These are phyloP conservation scores for Pseudococcus jackbeardsleyi DNA, from an alignment of 2,888 invertebrate genomes.

Conservation along the genomic window DNA sequence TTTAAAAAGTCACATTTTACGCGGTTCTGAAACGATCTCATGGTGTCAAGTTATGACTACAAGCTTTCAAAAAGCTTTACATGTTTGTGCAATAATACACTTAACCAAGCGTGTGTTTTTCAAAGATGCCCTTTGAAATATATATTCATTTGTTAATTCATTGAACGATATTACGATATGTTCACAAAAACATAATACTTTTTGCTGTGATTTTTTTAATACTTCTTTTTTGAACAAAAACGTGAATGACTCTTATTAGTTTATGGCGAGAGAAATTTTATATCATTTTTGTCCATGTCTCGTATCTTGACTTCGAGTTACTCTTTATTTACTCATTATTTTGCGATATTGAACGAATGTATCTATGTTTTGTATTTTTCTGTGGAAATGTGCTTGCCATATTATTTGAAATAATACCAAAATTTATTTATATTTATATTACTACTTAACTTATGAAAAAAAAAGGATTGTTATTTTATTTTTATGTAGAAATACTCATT, in stretches of 20 bases:
- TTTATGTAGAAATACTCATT: background rate
- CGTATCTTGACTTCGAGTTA: background rate
- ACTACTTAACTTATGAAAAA: conserved; percentile 14
- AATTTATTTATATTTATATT: background rate
- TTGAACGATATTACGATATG: background rate
- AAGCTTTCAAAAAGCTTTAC: conserved; percentile 43
- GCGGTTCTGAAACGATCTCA: conserved; percentile 31
- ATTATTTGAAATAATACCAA: conserved; percentile 4
- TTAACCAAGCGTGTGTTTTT: background rate
- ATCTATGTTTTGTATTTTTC: background rate
- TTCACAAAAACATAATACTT: conserved; percentile 6
- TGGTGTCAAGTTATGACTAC: background rate
- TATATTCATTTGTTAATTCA: background rate
- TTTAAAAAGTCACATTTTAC: background rate
- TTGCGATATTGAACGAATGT: background rate
- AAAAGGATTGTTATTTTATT: background rate
- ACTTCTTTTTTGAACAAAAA: background rate
- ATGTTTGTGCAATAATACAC: conserved; percentile 39
- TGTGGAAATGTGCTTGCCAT: conserved; percentile 19
- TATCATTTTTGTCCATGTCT: background rate
- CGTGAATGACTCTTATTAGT: background rate
- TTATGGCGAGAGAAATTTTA: background rate
- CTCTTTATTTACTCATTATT: background rate
- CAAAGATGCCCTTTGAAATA: background rate
- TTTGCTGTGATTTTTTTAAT: conserved; percentile 34